Evolutionary conservation across 2,888 invertebrate species (phyloP).

Genomic region (Diogma glabrata): DNA sequence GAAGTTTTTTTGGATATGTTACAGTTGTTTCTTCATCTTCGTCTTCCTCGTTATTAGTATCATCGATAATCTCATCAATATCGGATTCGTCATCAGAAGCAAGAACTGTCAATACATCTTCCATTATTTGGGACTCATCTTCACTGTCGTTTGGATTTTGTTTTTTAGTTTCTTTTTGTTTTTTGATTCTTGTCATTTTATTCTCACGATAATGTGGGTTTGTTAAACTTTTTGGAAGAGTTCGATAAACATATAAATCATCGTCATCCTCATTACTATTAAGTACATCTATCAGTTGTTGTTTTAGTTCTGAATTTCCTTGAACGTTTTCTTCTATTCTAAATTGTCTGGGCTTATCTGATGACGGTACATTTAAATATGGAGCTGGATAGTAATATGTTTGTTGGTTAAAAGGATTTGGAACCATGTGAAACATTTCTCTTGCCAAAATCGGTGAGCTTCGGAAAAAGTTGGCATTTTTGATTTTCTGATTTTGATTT

Average conservation of each 20-base stretch:
- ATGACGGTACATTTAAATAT: conserved; percentile 16
- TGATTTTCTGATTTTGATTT: not conserved
- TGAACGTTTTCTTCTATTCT: conserved; percentile 1
- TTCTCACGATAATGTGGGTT: not conserved
- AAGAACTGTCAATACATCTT: conserved; percentile 17
- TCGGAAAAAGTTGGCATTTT: not conserved
- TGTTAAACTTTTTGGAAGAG: not conserved
- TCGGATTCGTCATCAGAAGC: conserved; percentile 13
- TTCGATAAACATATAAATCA: not conserved
- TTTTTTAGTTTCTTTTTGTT: not conserved
- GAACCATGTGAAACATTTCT: conserved; percentile 17
- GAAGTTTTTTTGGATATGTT: not conserved
- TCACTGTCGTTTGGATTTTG: conserved; percentile 8
- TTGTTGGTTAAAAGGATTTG: conserved; percentile 16
- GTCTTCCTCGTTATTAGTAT: too few species aligned
- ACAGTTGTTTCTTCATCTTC: conserved; percentile 2
- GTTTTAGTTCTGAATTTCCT: too few species aligned
- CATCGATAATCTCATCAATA: not conserved
- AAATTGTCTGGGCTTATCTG: conserved; percentile 10
- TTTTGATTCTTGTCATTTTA: conserved; percentile 2
- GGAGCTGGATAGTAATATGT: conserved; percentile 19
- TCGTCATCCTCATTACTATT: not conserved
- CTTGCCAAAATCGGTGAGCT: conserved; percentile 8
- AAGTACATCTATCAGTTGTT: too few species aligned
- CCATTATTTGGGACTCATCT: too few species aligned